Conservation (phyloP, 2,113 vertebrate species). For the Puma concolor region DNA sequence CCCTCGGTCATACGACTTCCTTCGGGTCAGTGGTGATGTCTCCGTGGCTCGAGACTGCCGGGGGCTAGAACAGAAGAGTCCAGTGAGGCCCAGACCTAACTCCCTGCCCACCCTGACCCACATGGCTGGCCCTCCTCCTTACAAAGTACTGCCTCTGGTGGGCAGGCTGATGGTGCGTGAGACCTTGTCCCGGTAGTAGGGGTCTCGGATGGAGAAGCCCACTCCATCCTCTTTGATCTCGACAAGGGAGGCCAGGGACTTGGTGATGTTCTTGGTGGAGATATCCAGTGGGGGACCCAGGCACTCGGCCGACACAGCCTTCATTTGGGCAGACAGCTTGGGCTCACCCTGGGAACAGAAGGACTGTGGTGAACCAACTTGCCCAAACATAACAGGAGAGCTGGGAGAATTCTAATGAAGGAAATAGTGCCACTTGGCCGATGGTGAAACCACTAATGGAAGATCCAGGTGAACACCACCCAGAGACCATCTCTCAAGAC, state of each 20-base stretch:
- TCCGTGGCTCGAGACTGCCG: constrained; percentile 95
- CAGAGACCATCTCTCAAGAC: neutral
- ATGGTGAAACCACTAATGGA: fast-evolving
- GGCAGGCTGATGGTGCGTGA: constrained; percentile 95
- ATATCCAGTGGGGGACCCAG: constrained; percentile 92
- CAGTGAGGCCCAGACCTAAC: neutral
- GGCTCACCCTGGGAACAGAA: constrained; percentile 90
- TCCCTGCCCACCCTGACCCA: too few species aligned
- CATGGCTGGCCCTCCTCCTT: constrained; percentile 76
- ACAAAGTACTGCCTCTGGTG: constrained; percentile 96
- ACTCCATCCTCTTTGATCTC: constrained; percentile 95
- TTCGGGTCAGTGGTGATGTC: constrained; percentile 93
- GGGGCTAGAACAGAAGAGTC: constrained; percentile 86
- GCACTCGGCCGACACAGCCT: constrained; percentile 95
- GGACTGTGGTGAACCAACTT: neutral
- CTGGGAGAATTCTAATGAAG: fast-evolving
- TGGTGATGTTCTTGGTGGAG: constrained; percentile 94
- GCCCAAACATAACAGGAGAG: too few species aligned
- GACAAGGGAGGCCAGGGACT: constrained; percentile 95
- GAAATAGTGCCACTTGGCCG: neutral
- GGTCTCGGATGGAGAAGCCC: constrained; percentile 89
- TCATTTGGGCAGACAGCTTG: constrained; percentile 95
- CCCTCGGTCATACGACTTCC: constrained; percentile 96
- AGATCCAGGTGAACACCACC: neutral
- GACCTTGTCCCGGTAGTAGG: constrained; percentile 91